Evolutionary conservation across 2,888 invertebrate species (phyloP).

Genomic region (Deroplatys truncata): DNA sequence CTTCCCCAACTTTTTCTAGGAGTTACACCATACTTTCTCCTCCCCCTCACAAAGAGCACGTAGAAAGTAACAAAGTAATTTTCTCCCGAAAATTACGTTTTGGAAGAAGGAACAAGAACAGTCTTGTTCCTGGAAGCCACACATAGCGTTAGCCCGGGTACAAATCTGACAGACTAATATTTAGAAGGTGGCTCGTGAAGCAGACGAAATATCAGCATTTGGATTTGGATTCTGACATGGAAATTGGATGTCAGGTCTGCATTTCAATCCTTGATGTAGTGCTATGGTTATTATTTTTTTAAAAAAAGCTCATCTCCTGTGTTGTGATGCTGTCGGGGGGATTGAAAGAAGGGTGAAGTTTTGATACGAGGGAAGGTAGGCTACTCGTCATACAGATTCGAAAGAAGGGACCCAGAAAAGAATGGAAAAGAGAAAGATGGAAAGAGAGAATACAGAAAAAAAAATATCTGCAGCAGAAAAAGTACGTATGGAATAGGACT

Average conservation of each 20-base stretch:
- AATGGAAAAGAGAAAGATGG: background rate
- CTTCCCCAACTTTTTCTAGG: background rate
- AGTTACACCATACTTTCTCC: background rate
- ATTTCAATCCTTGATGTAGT: slow-evolving; percentile 4
- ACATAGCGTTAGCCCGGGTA: no score
- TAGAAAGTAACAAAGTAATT: background rate
- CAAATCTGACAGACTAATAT: no score
- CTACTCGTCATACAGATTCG: slow-evolving; percentile 1
- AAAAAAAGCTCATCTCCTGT: slow-evolving; percentile 6
- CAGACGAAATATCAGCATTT: background rate
- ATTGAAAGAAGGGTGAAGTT: background rate
- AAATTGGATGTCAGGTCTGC: slow-evolving; percentile 13
- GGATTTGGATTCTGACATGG: slow-evolving; percentile 9
- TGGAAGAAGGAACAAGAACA: no score
- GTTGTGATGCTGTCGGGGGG: background rate
- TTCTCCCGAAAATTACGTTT: background rate
- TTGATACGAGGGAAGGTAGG: background rate
- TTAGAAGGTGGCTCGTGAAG: no score
- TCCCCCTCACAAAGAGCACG: no score
- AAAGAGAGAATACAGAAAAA: background rate
- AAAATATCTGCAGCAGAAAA: background rate
- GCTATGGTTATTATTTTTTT: slow-evolving; percentile 7
- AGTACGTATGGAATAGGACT: background rate
- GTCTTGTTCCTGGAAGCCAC: no score
- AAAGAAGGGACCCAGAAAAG: background rate